Conservation (phyloP, 1,140 invertebrate species). For the Zaprionus tsacasi region DNA sequence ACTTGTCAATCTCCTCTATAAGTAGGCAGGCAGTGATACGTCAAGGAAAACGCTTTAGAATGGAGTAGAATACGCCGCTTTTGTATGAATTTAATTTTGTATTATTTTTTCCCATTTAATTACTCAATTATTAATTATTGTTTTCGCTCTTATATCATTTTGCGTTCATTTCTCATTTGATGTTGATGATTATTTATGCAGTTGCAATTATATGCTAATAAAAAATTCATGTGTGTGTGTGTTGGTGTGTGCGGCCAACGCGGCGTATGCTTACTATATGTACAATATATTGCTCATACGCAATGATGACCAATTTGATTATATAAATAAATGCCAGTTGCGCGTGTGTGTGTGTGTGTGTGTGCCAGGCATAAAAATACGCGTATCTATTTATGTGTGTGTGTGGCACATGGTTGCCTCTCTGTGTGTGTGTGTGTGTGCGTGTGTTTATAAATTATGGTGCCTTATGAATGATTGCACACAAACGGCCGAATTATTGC, state of each 20-base stretch:
- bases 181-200: slow-evolving; percentile 46
- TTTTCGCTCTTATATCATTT: neutral
- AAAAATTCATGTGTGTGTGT: slow-evolving; percentile 5
- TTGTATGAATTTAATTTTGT: too few relatives aligned
- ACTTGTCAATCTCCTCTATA: slow-evolving; percentile 53
- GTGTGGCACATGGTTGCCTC: neutral
- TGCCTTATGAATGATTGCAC: slow-evolving; percentile 62
- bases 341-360: slow-evolving; percentile 1
- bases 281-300: slow-evolving; percentile 31
- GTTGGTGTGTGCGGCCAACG: neutral
- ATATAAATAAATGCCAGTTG: slow-evolving; percentile 42
- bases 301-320: slow-evolving; percentile 40
- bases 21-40: slow-evolving; percentile 49
- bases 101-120: neutral
- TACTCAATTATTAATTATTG: neutral
- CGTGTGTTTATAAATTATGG: slow-evolving; percentile 41
- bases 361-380: slow-evolving; percentile 41
- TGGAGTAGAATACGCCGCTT: neutral
- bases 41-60: slow-evolving; percentile 30
- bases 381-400: slow-evolving; percentile 13
- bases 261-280: slow-evolving; percentile 29
- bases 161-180: slow-evolving; percentile 29
- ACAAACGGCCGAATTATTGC: slow-evolving; percentile 32
- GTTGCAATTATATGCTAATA: slow-evolving; percentile 22
- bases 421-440: slow-evolving; percentile 14